A percentile compares a stretch with the other conserved stretches of the same genome.
Evolutionary conservation across 92 coral and sea anemone species (phyloP).

Genomic region (Porites evermanni): DNA sequence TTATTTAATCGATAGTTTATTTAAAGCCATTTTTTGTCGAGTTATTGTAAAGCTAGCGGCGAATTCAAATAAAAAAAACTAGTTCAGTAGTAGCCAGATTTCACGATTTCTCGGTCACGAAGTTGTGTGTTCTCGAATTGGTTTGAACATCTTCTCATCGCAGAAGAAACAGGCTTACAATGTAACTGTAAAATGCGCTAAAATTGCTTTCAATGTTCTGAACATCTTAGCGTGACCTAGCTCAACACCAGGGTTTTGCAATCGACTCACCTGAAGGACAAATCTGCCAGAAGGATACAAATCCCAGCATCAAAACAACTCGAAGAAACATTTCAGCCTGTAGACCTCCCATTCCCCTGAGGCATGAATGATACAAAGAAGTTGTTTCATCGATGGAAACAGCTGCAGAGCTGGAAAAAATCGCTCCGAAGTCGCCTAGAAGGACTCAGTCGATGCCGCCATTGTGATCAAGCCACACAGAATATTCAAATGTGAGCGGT

Average conservation of each 20-base stretch:
- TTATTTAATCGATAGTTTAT: too few species aligned
- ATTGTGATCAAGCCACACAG: not conserved
- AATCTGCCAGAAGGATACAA: conserved; percentile 10
- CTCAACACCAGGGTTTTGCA: not conserved
- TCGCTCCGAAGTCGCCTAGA: not conserved
- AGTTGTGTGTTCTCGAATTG: too few species aligned
- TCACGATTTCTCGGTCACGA: too few species aligned
- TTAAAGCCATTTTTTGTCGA: too few species aligned
- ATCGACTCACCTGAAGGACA: conserved; percentile 29
- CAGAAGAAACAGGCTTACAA: too few species aligned
- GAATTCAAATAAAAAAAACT: too few species aligned
- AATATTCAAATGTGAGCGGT: conserved; percentile 30
- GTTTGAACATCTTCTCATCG: too few species aligned
- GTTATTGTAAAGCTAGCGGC: too few species aligned
- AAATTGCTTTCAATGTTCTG: too few species aligned
- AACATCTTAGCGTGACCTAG: too few species aligned
- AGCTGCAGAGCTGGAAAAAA: not conserved
- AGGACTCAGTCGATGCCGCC: not conserved
- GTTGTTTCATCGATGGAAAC: conserved; percentile 18
- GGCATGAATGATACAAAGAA: not conserved
- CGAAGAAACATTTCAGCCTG: not conserved
- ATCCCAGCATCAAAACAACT: not conserved
- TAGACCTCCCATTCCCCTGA: conserved; percentile 13
- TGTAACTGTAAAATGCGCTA: too few species aligned
- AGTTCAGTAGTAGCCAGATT: too few species aligned